Evolutionary conservation across 2,888 invertebrate genomes (phyloP).

Genomic region (Drosophila neonasuta): DNA sequence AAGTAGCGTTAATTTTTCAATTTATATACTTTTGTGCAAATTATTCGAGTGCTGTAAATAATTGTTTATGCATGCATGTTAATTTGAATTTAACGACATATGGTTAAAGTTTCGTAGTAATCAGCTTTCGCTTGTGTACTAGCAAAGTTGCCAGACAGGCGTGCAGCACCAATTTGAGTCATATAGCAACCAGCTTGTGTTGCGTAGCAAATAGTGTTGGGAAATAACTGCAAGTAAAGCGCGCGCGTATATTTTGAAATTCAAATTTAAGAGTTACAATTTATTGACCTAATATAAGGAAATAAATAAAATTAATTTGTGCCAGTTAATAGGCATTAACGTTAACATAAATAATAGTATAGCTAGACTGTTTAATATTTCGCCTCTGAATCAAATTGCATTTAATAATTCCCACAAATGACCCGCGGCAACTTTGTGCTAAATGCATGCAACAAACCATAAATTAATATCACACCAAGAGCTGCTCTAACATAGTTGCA

Average conservation of each 20-base stretch:
- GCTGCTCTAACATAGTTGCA: conserved; percentile 50
- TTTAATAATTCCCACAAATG: conserved; percentile 23
- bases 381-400: background rate
- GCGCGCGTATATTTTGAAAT: background rate
- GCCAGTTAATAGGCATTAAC: background rate
- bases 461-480: conserved; percentile 62
- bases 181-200: conserved; percentile 38
- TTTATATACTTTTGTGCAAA: conserved; percentile 1
- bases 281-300: background rate
- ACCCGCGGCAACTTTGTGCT: conserved; percentile 39
- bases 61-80: background rate
- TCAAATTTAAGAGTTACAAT: background rate
- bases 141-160: conserved; percentile 38
- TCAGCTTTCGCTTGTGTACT: conserved; percentile 6
- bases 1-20: background rate
- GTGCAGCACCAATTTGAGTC: accelerated
- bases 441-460: conserved; percentile 52
- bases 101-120: background rate
- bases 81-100: conserved; percentile 8
- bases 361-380: background rate
- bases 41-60: background rate
- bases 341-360: background rate
- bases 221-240: background rate
- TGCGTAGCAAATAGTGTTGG: conserved; percentile 30
- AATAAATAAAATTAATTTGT: background rate